Percentiles rank a stretch among this genome's conserved stretches.
These are phyloP conservation scores for Catharus minimus DNA, from an alignment of 2,113 vertebrate genomes.

Conservation along the genomic window DNA sequence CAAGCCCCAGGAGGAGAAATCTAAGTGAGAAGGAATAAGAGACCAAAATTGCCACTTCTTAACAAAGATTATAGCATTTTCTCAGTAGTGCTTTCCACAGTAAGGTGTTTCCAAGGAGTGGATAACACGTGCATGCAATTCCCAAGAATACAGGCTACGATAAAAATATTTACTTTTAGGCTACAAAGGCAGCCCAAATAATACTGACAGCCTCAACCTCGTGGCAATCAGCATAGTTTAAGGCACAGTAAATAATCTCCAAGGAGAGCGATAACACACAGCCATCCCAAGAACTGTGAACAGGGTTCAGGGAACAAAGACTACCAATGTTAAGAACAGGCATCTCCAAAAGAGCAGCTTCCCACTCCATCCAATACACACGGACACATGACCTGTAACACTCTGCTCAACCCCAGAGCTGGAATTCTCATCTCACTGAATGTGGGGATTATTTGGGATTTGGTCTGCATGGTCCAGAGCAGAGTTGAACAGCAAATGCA, in stretches of 20 bases:
- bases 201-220: neutral
- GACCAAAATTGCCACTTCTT: neutral
- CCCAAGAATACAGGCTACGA: neutral
- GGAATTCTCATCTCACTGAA: conserved; percentile 9
- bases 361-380: neutral
- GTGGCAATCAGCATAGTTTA: neutral
- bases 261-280: neutral
- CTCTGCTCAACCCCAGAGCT: neutral
- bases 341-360: neutral
- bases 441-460: conserved; percentile 34
- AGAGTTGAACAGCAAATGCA: neutral
- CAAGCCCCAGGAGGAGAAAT: neutral
- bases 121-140: neutral
- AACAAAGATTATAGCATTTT: conserved; percentile 18
- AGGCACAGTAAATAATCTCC: conserved; percentile 24
- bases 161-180: conserved; percentile 6
- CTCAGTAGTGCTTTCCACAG: neutral
- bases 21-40: neutral
- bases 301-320: neutral
- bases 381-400: neutral
- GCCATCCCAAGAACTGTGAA: neutral
- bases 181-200: conserved; percentile 6
- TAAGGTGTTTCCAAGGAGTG: neutral
- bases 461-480: neutral
- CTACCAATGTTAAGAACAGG: neutral